Evolutionary conservation across 2,113 vertebrate species (phyloP).

Genomic region (Ceuthmochares aereus): DNA sequence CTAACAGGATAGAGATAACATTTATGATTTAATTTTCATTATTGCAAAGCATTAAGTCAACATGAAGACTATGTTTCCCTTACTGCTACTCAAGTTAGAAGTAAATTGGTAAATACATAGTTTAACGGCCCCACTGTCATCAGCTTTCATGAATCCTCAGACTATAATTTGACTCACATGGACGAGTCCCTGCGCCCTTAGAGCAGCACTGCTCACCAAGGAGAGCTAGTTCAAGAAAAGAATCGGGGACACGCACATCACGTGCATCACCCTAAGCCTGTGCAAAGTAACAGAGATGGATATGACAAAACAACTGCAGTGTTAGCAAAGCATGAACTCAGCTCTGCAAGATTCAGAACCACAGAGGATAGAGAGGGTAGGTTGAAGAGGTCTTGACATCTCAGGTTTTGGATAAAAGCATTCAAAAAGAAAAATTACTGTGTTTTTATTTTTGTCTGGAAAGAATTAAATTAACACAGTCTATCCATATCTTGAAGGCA

Average conservation of each 20-base stretch:
- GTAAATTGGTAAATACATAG: neutral
- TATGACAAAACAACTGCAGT: neutral
- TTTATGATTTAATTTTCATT: neutral
- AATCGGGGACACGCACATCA: neutral
- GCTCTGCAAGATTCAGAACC: neutral
- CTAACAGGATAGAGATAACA: neutral
- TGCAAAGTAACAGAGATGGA: neutral
- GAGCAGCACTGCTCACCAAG: neutral
- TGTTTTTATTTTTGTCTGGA: neutral
- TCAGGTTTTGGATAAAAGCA: neutral
- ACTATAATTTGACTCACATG: accelerated
- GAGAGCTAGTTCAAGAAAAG: neutral
- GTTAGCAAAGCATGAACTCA: neutral
- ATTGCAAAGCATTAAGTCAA: neutral
- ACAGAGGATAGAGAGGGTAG: accelerated
- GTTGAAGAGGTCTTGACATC: neutral
- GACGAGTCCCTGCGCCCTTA: no score
- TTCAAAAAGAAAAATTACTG: neutral
- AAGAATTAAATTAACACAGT: neutral
- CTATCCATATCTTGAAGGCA: neutral
- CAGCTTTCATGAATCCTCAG: neutral
- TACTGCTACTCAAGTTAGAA: neutral
- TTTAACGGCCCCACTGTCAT: neutral
- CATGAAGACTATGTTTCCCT: neutral
- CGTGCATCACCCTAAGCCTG: neutral